A percentile compares a stretch with the other conserved stretches of the same genome.
Conservation (phyloP, 1,140 invertebrate species). For the Adelges cooleyi region DNA sequence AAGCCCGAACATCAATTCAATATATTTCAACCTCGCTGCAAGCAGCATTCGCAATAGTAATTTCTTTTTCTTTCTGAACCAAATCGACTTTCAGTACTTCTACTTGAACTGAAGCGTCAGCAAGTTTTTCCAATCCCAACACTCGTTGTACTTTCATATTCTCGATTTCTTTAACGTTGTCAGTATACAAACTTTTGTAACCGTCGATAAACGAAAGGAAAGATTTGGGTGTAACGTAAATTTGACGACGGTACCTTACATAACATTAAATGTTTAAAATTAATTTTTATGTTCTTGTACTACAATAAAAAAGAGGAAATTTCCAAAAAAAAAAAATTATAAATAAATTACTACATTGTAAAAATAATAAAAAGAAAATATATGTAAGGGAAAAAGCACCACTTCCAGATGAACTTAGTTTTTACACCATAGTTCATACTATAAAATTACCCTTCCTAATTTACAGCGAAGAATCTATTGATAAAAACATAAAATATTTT, state of each 20-base stretch:
- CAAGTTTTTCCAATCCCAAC: slow-evolving; percentile 74
- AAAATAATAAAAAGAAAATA: too few species aligned
- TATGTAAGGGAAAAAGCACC: too few species aligned
- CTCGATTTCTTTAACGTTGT: slow-evolving; percentile 76
- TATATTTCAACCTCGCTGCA: slow-evolving; percentile 53
- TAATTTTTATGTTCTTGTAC: background rate
- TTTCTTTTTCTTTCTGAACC: slow-evolving; percentile 84
- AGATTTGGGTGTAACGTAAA: slow-evolving; percentile 96
- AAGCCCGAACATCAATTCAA: too few species aligned
- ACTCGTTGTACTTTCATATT: slow-evolving; percentile 86
- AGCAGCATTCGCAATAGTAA: slow-evolving; percentile 74
- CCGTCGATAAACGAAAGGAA: slow-evolving; percentile 91
- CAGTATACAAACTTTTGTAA: slow-evolving; percentile 85
- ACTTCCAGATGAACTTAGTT: too few species aligned
- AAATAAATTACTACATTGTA: too few species aligned
- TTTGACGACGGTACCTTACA: slow-evolving; percentile 69
- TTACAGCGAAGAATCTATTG: too few species aligned
- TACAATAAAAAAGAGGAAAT: slow-evolving; percentile 1
- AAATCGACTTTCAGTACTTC: slow-evolving; percentile 81
- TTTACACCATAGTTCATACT: too few species aligned
- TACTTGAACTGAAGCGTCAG: slow-evolving; percentile 86
- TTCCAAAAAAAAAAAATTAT: too few species aligned
- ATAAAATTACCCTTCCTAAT: too few species aligned
- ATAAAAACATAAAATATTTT: too few species aligned
- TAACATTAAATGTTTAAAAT: background rate